These are phyloP conservation scores for Halocynthia roretzi DNA, from an alignment of 23 tunicate species.

Conservation along the genomic window DNA sequence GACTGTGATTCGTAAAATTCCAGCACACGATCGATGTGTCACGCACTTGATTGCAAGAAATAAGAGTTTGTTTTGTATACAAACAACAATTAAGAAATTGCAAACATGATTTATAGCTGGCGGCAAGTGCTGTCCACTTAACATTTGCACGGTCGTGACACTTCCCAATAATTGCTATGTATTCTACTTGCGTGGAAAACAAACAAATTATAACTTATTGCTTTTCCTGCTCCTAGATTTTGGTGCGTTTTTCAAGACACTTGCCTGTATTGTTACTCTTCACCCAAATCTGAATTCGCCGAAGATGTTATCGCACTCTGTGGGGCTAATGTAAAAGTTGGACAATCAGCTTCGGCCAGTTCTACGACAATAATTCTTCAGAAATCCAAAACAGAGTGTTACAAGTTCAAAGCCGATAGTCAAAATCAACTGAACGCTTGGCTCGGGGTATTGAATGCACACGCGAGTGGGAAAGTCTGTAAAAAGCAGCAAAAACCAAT, in stretches of 20 bases:
- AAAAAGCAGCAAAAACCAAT: neutral
- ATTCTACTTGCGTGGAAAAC: too few species aligned
- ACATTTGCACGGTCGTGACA: too few species aligned
- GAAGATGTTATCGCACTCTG: conserved; percentile 18
- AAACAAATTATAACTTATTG: neutral
- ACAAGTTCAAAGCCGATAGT: conserved; percentile 6
- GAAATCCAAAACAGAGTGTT: conserved; percentile 2
- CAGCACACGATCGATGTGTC: too few species aligned
- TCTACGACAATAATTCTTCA: neutral
- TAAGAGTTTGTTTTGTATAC: too few species aligned
- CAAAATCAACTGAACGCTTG: conserved; percentile 3
- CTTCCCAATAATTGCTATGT: too few species aligned
- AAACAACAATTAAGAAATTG: too few species aligned
- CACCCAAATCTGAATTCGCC: conserved; percentile 9
- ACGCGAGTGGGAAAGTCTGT: neutral
- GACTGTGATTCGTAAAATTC: too few species aligned
- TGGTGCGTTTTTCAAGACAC: conserved; percentile 20
- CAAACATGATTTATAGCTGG: too few species aligned
- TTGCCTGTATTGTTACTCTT: conserved; percentile 17
- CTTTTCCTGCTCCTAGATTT: neutral
- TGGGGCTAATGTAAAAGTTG: neutral
- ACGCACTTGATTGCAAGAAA: too few species aligned
- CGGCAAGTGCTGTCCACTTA: too few species aligned
- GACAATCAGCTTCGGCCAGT: neutral
- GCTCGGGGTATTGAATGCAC: neutral